Evolutionary conservation across 2,797 vertebrate genomes (phyloP).

Genomic region (Ficedula albicollis): DNA sequence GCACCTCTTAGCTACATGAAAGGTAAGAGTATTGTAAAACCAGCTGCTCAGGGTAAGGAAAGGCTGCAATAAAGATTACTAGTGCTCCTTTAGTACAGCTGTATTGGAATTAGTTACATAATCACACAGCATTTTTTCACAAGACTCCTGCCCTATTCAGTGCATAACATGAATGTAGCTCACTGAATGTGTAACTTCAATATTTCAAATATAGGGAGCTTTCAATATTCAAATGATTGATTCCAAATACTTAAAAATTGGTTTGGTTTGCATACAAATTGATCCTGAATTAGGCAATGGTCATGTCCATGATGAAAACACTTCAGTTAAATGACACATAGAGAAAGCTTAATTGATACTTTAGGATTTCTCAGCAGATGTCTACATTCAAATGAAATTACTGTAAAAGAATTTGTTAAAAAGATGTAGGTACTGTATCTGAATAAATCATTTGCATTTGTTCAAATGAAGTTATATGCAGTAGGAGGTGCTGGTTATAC

Average conservation of each 20-base stretch:
- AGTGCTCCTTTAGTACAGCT: neutral
- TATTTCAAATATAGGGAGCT: slow-evolving; percentile 27
- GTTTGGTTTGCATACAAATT: slow-evolving; percentile 58
- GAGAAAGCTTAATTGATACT: slow-evolving; percentile 58
- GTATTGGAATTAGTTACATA: slow-evolving; percentile 15
- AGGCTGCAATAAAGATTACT: neutral
- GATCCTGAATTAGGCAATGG: slow-evolving; percentile 50
- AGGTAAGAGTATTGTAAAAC: neutral
- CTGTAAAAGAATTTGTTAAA: slow-evolving; percentile 28
- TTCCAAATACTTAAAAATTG: slow-evolving; percentile 48
- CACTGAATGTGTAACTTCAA: neutral
- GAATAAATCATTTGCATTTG: slow-evolving; percentile 41
- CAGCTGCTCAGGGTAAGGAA: slow-evolving; percentile 17
- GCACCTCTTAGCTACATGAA: neutral
- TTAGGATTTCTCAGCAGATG: slow-evolving; percentile 48
- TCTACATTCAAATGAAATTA: slow-evolving; percentile 46
- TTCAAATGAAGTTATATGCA: neutral
- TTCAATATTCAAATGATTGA: slow-evolving; percentile 40
- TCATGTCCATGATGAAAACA: slow-evolving; percentile 45
- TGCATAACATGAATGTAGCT: neutral
- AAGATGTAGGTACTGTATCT: slow-evolving; percentile 9
- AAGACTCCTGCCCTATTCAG: neutral
- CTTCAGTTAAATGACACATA: slow-evolving; percentile 49
- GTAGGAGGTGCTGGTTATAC: slow-evolving; percentile 11
- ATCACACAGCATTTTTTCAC: neutral